Evolutionary conservation across 2,113 vertebrate genomes (phyloP), one percentile per base, ranked within the genome.

Genomic region (Lagopus muta): DNA sequence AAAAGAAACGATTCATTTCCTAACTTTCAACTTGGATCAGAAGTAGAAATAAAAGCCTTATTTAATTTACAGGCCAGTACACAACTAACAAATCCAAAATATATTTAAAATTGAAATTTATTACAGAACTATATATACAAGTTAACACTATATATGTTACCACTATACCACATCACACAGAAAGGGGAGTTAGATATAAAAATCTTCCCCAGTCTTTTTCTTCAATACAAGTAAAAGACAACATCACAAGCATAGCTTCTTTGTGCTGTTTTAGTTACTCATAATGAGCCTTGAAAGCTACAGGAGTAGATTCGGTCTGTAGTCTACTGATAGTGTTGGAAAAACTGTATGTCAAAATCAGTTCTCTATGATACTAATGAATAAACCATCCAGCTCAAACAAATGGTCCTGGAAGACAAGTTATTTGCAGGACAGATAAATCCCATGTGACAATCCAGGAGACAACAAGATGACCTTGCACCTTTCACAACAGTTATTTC

Each of bases 161-260:
- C 10, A 36, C 2, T 20, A 20, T 21, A 11, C 10, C n/a, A 74
- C 25, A 52, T 7, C 14, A 42, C 0, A 32, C 11, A n/a, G 4
- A 87, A 85, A 13, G 11, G n/a, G 13, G 21, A 62, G 36, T 18
- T 22, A 9, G 12, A 17, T 79, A 43, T 45, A 30, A 2, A 79
- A 86, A 6, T 52, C 45, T 43, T 78, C 71, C 13, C 15, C 16
- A 43, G 19, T 25, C 45, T 70, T 60, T 74, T 61, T 47, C 25
- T 84, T 71, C 36, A 71, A 36, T 6, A 2, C 14, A 65, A 73
- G 62, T 24, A 70, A 13, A 83, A 73, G 38, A 52, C 10, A 82
- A 30, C 13, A 30, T 7, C 13, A 6, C 45, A 79, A 54, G 36
- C 78, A 79, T 10, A 19, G 40, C 40, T 84, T 48, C 57, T 89